These are phyloP conservation scores for Manis javanica DNA, from an alignment of 2,797 vertebrate species.

Conservation along the genomic window DNA sequence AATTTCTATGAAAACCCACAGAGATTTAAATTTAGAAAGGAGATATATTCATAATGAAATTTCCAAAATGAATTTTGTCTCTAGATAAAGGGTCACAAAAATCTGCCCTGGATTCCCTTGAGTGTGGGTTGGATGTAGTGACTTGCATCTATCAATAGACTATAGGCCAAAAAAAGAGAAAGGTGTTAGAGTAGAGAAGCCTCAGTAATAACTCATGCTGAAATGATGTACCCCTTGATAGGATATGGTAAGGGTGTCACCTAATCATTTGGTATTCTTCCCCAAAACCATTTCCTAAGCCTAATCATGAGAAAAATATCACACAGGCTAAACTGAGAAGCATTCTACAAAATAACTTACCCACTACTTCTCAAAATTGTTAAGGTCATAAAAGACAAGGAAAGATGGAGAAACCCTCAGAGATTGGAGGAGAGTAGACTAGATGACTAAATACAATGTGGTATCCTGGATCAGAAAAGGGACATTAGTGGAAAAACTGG, in stretches of 20 bases:
- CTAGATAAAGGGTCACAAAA: neutral
- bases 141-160: neutral
- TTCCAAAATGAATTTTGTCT: constrained; percentile 23
- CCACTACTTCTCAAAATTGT: neutral
- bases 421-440: neutral
- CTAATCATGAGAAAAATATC: neutral
- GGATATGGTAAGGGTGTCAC: neutral
- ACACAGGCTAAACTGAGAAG: neutral
- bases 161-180: neutral
- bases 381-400: neutral
- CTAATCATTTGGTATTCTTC: neutral
- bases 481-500: neutral
- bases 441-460: neutral
- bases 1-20: constrained; percentile 12
- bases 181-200: neutral
- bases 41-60: neutral
- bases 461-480: neutral
- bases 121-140: neutral
- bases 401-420: neutral
- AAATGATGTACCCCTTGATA: neutral
- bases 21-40: constrained; percentile 28
- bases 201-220: neutral
- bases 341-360: constrained; percentile 24
- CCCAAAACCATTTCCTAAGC: neutral
- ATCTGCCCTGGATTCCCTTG: neutral